These are phyloP conservation scores for Nemoura dubitans DNA, from an alignment of 2,888 invertebrate species.

Conservation along the genomic window DNA sequence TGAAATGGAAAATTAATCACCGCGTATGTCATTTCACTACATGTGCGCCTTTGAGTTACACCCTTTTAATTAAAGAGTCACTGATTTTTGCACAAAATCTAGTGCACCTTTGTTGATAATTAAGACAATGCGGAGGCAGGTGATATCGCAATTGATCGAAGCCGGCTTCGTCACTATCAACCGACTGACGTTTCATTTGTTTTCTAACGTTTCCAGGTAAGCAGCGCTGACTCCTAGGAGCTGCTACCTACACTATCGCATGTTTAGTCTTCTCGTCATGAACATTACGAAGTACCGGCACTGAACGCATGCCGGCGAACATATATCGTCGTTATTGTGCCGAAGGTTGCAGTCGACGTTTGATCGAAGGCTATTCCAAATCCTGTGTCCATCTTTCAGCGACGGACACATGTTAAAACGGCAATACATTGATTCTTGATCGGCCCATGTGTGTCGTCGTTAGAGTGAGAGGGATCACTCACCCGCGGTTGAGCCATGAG, in stretches of 20 bases:
- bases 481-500: slow-evolving; percentile 92
- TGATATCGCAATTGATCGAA: background rate
- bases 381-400: background rate
- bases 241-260: background rate
- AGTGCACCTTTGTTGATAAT: background rate
- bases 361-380: background rate
- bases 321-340: background rate
- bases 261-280: background rate
- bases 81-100: no score
- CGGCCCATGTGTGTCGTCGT: background rate
- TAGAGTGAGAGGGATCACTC: slow-evolving; percentile 60
- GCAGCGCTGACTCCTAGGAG: background rate
- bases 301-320: background rate
- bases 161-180: background rate
- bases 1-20: background rate
- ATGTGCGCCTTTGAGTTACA: background rate
- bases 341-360: background rate
- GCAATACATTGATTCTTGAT: background rate
- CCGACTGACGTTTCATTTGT: background rate
- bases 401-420: background rate
- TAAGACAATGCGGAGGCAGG: background rate
- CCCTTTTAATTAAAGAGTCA: no score
- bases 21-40: background rate
- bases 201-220: background rate
- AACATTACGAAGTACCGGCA: background rate